Evolutionary conservation across 2,113 vertebrate genomes (phyloP), one percentile per base, ranked within the genome.

Genomic region (Phyllopteryx taeniolatus): DNA sequence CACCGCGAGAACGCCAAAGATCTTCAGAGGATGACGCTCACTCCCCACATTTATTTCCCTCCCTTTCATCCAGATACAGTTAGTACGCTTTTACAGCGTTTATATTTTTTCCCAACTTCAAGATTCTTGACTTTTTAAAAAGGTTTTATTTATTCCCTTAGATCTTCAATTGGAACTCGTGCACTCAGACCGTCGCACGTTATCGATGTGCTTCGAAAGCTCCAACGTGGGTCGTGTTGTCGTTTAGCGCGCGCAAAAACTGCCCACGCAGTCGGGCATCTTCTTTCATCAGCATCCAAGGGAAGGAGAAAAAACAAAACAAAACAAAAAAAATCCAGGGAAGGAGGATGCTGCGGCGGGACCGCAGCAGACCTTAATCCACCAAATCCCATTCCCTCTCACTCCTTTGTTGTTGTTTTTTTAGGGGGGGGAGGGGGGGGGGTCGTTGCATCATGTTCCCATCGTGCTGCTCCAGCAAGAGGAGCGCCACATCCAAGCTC

Each of bases 401-500:
- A 72, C 14, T 0, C 8, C 47, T 39, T 27, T 6, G 8, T 42
- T 27, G 2, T 51, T 15, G 17, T 27, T 20, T 10, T 10, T 15
- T 13, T 33, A 1, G 27, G 27, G 27, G 27, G 27, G 27, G 27
- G 15, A 14, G 47, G 1, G 15, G 27, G n/a, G 8, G 27, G 27
- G 27, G 27, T 27, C 27, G 27, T 27, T 27, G 13, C 42, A 62
- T 56, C 0, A 93, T 93, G 92, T 89, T 92, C 62, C 89, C 90
- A 0, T 92, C 88, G 35, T 93, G 92, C 57, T 88, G 33, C 73
- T 83, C 86, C 9, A 91, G 51, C 2, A 89, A 84, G 42, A 85
- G 84, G 76, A 95, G 94, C 91, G 95, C 95, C 72, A 86, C 95
- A 76, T 95, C 95, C 43, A 94, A 94, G 84, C 87, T 98, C 85